Evolutionary conservation across 2,113 vertebrate species (phyloP).

Genomic region (Pseudonaja textilis): DNA sequence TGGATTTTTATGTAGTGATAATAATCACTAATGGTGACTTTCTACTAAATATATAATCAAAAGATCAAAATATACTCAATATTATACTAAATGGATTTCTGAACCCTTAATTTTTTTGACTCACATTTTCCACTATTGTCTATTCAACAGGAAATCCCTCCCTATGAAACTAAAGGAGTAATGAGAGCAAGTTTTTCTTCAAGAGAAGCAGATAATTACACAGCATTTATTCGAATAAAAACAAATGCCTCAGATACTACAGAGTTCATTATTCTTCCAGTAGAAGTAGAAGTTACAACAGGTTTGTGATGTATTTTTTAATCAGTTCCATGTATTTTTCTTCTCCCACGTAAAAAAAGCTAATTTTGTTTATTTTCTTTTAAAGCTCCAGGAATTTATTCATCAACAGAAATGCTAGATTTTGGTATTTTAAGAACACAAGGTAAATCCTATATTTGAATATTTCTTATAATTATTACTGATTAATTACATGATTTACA

Average conservation of each 20-base stretch:
- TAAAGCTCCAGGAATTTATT: slow-evolving; percentile 82
- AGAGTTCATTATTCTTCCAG: slow-evolving; percentile 94
- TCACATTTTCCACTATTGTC: neutral
- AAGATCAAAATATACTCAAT: neutral
- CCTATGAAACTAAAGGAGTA: slow-evolving; percentile 98
- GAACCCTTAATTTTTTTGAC: neutral
- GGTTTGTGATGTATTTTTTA: slow-evolving; percentile 68
- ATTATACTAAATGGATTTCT: neutral
- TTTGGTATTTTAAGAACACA: slow-evolving; percentile 96
- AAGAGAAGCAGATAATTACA: slow-evolving; percentile 96
- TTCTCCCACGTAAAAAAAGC: slow-evolving; percentile 25
- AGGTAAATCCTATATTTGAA: slow-evolving; percentile 70
- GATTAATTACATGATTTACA: neutral
- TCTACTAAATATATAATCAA: neutral
- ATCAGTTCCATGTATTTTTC: slow-evolving; percentile 1
- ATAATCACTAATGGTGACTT: neutral
- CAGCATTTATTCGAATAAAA: slow-evolving; percentile 97
- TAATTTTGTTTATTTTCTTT: slow-evolving; percentile 34
- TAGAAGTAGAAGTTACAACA: slow-evolving; percentile 98
- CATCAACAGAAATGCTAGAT: slow-evolving; percentile 94
- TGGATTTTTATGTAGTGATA: neutral
- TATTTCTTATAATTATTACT: neutral
- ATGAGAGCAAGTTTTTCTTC: slow-evolving; percentile 99
- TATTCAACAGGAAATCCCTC: slow-evolving; percentile 89
- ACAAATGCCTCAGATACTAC: slow-evolving; percentile 91